phyloP scores from a whole-genome alignment of 2,888 invertebrate species.

The Lasius fuliginosus region DNA sequence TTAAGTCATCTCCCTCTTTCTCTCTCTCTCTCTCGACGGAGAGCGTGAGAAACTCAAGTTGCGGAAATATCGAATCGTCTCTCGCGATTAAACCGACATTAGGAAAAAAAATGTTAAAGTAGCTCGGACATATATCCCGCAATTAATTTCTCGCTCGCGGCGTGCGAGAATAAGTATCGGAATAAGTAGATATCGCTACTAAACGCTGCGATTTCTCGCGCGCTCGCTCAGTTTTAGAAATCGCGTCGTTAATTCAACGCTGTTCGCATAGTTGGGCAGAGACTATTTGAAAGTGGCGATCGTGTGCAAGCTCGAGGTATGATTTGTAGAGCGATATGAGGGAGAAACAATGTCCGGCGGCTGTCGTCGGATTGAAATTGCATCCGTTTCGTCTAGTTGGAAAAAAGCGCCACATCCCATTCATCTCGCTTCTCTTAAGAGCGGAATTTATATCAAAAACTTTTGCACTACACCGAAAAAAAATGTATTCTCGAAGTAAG shows the following conservation, averaged over 20 bases:
- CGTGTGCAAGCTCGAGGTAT: conserved; percentile 56
- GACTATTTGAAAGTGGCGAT: conserved; percentile 69
- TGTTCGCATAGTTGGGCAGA: conserved; percentile 66
- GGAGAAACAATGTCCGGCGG: conserved; percentile 27
- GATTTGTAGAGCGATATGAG: conserved; percentile 61
- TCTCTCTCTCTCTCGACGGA: background rate
- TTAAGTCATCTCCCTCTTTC: background rate
- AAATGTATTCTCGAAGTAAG: too few species aligned
- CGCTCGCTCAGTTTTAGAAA: conserved; percentile 62
- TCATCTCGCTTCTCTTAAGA: background rate
- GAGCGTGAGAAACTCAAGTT: background rate
- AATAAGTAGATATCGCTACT: conserved; percentile 26
- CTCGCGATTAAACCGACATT: conserved; percentile 22
- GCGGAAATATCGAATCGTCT: background rate
- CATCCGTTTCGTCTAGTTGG: background rate
- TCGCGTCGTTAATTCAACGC: conserved; percentile 70
- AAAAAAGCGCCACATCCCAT: background rate
- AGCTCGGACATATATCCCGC: conserved; percentile 44
- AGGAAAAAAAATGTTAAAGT: conserved; percentile 27
- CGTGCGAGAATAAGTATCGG: conserved; percentile 26
- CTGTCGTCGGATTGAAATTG: background rate
- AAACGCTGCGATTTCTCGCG: conserved; percentile 36
- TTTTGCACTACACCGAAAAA: too few species aligned
- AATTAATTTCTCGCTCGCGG: conserved; percentile 53
- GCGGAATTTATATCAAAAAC: background rate